These are phyloP conservation scores for Brachyopa scutellaris DNA, from an alignment of 2,888 invertebrate species.

Conservation along the genomic window DNA sequence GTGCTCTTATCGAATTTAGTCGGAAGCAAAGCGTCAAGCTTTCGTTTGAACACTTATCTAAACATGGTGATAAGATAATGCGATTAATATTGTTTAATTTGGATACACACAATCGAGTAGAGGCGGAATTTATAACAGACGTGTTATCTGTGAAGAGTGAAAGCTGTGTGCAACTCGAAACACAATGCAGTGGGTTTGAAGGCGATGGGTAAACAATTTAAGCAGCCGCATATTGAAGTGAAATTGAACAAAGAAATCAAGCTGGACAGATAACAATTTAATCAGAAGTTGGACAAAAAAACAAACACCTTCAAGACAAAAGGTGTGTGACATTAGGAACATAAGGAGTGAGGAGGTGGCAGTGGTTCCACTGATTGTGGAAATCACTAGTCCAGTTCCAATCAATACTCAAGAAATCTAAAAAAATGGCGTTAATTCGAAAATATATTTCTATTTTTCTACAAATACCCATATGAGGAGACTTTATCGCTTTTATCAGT, in stretches of 20 bases:
- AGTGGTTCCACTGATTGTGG: too few species aligned
- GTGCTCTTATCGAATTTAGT: conserved; percentile 45
- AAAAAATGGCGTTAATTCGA: too few species aligned
- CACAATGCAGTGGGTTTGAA: neutral
- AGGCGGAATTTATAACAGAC: neutral
- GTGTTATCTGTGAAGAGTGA: conserved; percentile 15
- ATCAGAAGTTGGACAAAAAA: neutral
- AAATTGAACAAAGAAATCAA: neutral
- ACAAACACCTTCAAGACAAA: neutral
- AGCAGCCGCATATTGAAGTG: neutral
- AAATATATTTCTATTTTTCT: too few species aligned
- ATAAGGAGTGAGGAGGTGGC: neutral
- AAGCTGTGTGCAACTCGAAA: neutral
- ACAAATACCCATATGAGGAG: too few species aligned
- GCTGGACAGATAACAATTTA: neutral
- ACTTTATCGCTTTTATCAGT: too few species aligned
- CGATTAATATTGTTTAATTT: conserved; percentile 33
- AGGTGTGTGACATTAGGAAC: neutral
- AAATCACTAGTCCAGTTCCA: too few species aligned
- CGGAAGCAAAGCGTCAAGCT: conserved; percentile 32
- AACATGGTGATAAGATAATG: conserved; percentile 36
- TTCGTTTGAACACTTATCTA: conserved; percentile 42
- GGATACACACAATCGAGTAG: conserved; percentile 21
- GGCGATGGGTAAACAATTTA: neutral
- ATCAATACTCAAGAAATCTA: too few species aligned